Percentiles rank a stretch among this genome's conserved stretches.
Conservation (phyloP, 2,797 vertebrate species). For the Crocodylus rhombifer region DNA sequence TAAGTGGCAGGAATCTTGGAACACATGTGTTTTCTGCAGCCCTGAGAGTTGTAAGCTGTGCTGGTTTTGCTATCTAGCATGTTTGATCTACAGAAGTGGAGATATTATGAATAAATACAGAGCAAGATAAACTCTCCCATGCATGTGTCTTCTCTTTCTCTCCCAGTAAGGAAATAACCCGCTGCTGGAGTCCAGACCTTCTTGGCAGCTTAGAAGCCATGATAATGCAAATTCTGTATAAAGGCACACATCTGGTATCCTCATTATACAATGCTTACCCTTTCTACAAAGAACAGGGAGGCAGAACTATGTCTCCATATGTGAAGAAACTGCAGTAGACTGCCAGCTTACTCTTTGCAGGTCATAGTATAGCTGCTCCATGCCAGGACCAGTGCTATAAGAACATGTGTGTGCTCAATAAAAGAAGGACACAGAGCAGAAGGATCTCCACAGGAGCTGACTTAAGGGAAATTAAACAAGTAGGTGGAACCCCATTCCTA, state of each 20-base stretch:
- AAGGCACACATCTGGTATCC: conserved; percentile 71
- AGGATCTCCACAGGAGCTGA: not conserved
- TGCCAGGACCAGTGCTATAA: not conserved
- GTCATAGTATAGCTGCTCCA: not conserved
- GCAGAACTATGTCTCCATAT: conserved; percentile 34
- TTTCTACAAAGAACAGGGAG: conserved; percentile 23
- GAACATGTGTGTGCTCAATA: not conserved
- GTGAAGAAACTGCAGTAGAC: conserved; percentile 1
- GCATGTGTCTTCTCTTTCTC: not conserved
- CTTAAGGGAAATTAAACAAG: not conserved
- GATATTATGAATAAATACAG: conserved; percentile 12
- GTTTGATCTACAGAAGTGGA: conserved; percentile 33
- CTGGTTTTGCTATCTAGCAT: conserved; percentile 42
- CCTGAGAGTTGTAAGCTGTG: conserved; percentile 20
- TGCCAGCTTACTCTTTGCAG: conserved; percentile 1
- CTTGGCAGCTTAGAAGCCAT: conserved; percentile 53
- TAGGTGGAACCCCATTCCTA: not conserved
- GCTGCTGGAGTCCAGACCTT: conserved; percentile 66
- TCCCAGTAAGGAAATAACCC: conserved; percentile 63
- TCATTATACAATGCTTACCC: conserved; percentile 52
- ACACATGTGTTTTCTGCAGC: not conserved
- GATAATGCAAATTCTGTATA: conserved; percentile 54
- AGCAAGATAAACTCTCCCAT: conserved; percentile 29
- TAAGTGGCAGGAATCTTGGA: not conserved
- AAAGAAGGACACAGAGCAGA: not conserved